Percentiles rank a stretch among this genome's conserved stretches.
Evolutionary conservation across 2,113 vertebrate genomes (phyloP).

Genomic region (Hyla sarda): DNA sequence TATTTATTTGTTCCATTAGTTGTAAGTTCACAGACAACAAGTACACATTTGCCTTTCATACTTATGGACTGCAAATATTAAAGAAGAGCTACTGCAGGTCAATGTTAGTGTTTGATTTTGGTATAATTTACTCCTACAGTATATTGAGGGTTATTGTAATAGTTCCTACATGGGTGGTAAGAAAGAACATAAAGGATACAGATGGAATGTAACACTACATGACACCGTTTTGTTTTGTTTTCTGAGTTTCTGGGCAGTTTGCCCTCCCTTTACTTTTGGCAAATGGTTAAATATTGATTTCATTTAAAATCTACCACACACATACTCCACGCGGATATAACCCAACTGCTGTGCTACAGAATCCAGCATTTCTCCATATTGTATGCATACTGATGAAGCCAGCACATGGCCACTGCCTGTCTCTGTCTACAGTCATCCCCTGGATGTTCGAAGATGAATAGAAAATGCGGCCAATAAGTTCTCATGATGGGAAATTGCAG

Average conservation of each 20-base stretch:
- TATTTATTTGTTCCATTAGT: neutral
- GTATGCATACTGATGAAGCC: neutral
- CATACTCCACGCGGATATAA: neutral
- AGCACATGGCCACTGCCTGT: neutral
- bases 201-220: slow-evolving; percentile 11
- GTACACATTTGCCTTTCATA: neutral
- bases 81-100: neutral
- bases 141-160: neutral
- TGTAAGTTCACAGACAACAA: neutral
- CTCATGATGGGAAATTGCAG: neutral
- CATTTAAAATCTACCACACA: slow-evolving; percentile 11
- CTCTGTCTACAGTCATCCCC: no score
- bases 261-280: slow-evolving; percentile 17
- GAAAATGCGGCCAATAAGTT: neutral
- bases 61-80: neutral
- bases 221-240: slow-evolving; percentile 11
- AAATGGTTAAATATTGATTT: slow-evolving; percentile 16
- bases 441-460: no score
- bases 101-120: neutral
- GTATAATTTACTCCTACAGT: neutral
- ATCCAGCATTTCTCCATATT: neutral
- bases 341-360: neutral
- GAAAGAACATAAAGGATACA: neutral
- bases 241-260: slow-evolving; percentile 33
- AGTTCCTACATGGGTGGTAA: slow-evolving; percentile 23